These are phyloP conservation scores for Cepaea hortensis DNA, from an alignment of 2,888 invertebrate genomes.

Conservation along the genomic window DNA sequence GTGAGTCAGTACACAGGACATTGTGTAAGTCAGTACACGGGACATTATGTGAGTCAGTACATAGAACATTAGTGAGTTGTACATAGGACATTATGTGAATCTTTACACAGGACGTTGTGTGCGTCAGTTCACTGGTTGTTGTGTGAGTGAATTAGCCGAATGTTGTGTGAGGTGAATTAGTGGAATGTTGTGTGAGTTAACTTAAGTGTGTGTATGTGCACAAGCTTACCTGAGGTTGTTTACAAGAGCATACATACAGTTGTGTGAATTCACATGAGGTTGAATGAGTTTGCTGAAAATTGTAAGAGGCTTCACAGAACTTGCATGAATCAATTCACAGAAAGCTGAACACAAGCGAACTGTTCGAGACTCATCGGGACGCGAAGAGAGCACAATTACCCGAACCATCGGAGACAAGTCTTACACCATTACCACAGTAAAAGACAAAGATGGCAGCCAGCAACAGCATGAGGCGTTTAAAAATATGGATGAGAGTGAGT, in stretches of 20 bases:
- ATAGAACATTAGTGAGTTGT: not conserved
- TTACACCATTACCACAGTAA: conserved; percentile 59
- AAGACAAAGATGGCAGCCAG: conserved; percentile 54
- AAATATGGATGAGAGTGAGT: conserved; percentile 63
- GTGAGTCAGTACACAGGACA: not conserved
- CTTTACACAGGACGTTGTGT: no score
- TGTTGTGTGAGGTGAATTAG: no score
- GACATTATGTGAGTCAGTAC: not conserved
- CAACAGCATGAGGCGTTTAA: conserved; percentile 61
- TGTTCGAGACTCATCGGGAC: conserved; percentile 58
- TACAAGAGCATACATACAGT: no score
- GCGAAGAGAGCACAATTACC: conserved; percentile 61
- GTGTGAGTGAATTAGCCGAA: no score
- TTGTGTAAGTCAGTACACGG: not conserved
- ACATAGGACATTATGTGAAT: not conserved
- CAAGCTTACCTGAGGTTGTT: no score
- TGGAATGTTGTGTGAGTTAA: no score
- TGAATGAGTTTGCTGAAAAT: not conserved
- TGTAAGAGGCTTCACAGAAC: not conserved
- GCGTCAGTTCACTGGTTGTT: no score
- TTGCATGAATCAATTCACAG: conserved; percentile 46
- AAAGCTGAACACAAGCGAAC: conserved; percentile 60
- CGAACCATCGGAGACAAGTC: conserved; percentile 58
- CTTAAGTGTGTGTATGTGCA: no score
- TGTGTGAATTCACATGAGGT: no score